Conservation (phyloP, 2,888 invertebrate genomes). For the Lutraria lutraria region DNA sequence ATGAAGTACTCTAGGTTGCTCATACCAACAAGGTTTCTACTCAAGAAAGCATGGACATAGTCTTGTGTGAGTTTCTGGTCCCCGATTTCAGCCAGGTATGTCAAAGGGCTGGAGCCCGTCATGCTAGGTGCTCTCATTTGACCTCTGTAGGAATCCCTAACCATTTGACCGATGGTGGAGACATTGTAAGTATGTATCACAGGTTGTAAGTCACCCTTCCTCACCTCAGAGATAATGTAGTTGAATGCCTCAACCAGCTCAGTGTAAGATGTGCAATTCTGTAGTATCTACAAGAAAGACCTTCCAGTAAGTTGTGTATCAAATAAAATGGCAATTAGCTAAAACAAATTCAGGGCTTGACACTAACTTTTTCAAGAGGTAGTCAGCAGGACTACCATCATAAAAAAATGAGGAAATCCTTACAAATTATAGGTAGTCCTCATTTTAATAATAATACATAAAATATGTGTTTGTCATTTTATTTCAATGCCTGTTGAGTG, state of each 20-base stretch:
- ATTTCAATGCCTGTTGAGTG: no score
- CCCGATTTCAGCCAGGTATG: conserved; percentile 82
- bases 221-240: conserved; percentile 73
- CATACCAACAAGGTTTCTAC: conserved; percentile 75
- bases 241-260: conserved; percentile 76
- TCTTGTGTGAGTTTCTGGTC: conserved; percentile 81
- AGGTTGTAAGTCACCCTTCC: conserved; percentile 78
- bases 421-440: no score
- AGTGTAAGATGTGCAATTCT: conserved; percentile 73
- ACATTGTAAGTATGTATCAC: conserved; percentile 81
- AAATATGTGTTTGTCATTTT: no score
- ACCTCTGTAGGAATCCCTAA: conserved; percentile 80
- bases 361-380: no score
- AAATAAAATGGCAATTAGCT: no score
- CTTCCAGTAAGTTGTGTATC: not conserved
- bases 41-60: conserved; percentile 77
- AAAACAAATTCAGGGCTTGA: no score
- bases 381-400: no score
- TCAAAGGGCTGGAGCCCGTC: conserved; percentile 75
- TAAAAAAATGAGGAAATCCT: no score
- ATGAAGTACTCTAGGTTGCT: conserved; percentile 72
- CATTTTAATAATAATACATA: no score
- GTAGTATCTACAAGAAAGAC: conserved; percentile 64
- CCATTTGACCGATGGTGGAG: conserved; percentile 80
- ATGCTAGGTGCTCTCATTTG: conserved; percentile 75